These are phyloP conservation scores for Cryptomyrus ogoouensis DNA, from an alignment of 2,113 vertebrate genomes.

Conservation along the genomic window DNA sequence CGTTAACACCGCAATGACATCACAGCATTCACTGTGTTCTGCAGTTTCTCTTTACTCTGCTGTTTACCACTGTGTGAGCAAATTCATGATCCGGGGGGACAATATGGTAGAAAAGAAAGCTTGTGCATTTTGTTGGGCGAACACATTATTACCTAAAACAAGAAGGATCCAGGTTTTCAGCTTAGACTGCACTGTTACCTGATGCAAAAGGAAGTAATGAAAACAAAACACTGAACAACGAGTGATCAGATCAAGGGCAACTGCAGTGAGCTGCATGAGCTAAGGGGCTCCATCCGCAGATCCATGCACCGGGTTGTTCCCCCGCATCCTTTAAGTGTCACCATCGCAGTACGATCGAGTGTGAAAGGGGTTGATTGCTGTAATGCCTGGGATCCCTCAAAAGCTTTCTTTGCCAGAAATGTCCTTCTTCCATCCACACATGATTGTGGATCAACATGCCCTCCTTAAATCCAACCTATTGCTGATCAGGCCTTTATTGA, in stretches of 20 bases:
- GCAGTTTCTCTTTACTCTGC: background rate
- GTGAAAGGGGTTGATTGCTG: background rate
- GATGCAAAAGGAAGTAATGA: background rate
- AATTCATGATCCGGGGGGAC: background rate
- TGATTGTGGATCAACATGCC: background rate
- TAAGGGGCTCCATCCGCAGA: background rate
- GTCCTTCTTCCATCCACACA: background rate
- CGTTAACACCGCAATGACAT: background rate
- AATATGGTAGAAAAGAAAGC: background rate
- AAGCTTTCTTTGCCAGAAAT: background rate
- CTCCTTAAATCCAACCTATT: background rate
- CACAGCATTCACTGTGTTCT: background rate
- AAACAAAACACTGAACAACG: background rate
- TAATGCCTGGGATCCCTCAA: background rate
- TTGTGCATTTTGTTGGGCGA: background rate
- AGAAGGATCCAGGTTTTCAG: background rate
- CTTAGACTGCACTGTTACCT: background rate
- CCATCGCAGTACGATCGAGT: background rate
- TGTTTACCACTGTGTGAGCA: background rate
- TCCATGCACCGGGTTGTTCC: background rate
- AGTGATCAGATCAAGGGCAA: background rate
- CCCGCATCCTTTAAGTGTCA: background rate
- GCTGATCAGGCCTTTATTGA: conserved; percentile 7
- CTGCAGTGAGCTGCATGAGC: background rate
- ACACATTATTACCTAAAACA: background rate